Conservation (phyloP, 92 coral and sea anemone species). For the Hydrozoanthus gracilis region DNA sequence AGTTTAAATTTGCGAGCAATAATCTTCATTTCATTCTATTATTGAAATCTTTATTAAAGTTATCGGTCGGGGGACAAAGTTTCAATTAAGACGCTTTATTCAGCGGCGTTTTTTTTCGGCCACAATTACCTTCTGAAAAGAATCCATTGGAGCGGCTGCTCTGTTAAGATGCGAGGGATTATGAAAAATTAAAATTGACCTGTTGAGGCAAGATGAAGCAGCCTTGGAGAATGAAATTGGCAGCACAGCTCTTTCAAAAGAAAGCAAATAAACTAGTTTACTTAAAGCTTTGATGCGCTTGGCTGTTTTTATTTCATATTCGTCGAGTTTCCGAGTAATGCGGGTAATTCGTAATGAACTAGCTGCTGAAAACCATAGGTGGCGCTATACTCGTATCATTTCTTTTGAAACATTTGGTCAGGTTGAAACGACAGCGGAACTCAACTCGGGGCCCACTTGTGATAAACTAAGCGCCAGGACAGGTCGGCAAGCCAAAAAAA, state of each 20-base stretch:
- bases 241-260: constrained; percentile 39
- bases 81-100: constrained; percentile 83
- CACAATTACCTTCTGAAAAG: constrained; percentile 67
- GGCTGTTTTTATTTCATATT: constrained; percentile 25
- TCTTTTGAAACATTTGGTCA: too few relatives aligned
- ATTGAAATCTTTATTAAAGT: constrained; percentile 72
- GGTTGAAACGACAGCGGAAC: constrained; percentile 58
- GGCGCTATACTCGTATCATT: too few relatives aligned
- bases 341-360: background rate
- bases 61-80: constrained; percentile 91
- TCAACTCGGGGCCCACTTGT: constrained; percentile 45
- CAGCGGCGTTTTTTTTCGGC: constrained; percentile 76
- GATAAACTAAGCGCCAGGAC: constrained; percentile 63
- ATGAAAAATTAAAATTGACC: constrained; percentile 83
- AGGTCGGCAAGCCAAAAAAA: constrained; percentile 74
- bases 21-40: constrained; percentile 76
- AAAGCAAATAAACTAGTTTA: constrained; percentile 37
- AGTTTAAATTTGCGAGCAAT: constrained; percentile 78
- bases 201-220: constrained; percentile 64
- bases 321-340: constrained; percentile 8
- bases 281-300: constrained; percentile 38
- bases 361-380: background rate
- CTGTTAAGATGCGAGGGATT: constrained; percentile 59
- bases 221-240: constrained; percentile 25
- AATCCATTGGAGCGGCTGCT: constrained; percentile 86